Evolutionary conservation across 2,797 vertebrate genomes (phyloP).

Genomic region (Eidolon dupreanum): DNA sequence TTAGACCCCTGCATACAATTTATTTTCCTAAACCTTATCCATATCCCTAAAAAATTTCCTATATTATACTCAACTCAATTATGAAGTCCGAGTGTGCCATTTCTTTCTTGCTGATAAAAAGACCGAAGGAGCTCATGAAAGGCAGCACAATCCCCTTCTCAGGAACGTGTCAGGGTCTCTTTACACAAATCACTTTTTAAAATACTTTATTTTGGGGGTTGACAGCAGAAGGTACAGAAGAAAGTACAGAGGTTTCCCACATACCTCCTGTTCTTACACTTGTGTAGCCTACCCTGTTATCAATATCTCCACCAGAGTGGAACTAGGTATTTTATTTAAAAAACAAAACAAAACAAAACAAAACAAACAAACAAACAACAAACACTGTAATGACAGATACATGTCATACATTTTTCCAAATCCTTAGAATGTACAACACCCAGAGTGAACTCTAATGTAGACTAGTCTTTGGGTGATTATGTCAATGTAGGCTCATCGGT

Average conservation of each 20-base stretch:
- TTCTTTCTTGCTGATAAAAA: not conserved
- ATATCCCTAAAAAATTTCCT: not conserved
- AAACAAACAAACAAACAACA: not conserved
- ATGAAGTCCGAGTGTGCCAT: not conserved
- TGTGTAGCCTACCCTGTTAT: not conserved
- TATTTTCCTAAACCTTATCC: not conserved
- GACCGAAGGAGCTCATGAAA: not conserved
- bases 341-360: not conserved
- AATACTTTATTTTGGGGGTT: not conserved
- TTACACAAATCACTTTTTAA: not conserved
- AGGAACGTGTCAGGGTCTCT: not conserved
- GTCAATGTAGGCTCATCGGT: not conserved
- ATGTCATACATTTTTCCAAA: not conserved
- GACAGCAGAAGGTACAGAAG: not conserved
- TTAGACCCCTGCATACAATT: not conserved
- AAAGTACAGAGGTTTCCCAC: not conserved
- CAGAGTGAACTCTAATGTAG: not conserved
- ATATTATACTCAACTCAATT: not conserved
- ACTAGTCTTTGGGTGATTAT: not conserved
- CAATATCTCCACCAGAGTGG: not conserved
- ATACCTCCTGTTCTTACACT: not conserved
- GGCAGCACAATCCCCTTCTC: not conserved
- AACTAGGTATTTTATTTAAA: not conserved
- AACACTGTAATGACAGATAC: not conserved
- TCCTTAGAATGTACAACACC: not conserved